phyloP scores from a whole-genome alignment of 2,888 invertebrate species.

The Lepidocyrtoides sp. region DNA sequence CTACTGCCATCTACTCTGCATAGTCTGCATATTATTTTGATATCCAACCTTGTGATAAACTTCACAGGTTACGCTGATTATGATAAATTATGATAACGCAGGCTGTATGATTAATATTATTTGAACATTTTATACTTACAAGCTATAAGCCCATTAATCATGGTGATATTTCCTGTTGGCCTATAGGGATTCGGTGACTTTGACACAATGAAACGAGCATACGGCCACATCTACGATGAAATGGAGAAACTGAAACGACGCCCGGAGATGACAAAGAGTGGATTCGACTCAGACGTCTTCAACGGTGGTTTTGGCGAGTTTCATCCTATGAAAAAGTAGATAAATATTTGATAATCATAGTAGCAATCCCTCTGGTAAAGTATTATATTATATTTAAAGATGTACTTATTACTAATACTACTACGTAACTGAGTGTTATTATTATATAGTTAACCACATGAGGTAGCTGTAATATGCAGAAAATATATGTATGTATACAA shows the following conservation, averaged over 20 bases:
- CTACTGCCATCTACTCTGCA: too few species aligned
- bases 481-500: neutral
- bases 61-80: too few species aligned
- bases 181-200: constrained; percentile 83
- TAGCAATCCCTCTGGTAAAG: neutral
- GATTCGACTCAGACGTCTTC: constrained; percentile 85
- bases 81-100: too few species aligned
- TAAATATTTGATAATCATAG: neutral
- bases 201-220: constrained; percentile 84
- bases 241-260: constrained; percentile 82
- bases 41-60: too few species aligned
- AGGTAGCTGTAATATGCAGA: neutral
- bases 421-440: neutral
- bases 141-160: too few species aligned
- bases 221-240: constrained; percentile 72
- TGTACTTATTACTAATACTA: neutral
- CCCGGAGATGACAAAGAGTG: constrained; percentile 84
- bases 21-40: too few species aligned
- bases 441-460: neutral
- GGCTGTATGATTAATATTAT: too few species aligned
- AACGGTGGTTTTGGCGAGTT: constrained; percentile 85
- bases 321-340: constrained; percentile 84
- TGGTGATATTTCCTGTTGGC: constrained; percentile 11
- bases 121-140: too few species aligned
- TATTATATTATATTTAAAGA: neutral